These are phyloP conservation scores for Hecatera dysodea DNA, from an alignment of 2,888 invertebrate species.

Conservation along the genomic window DNA sequence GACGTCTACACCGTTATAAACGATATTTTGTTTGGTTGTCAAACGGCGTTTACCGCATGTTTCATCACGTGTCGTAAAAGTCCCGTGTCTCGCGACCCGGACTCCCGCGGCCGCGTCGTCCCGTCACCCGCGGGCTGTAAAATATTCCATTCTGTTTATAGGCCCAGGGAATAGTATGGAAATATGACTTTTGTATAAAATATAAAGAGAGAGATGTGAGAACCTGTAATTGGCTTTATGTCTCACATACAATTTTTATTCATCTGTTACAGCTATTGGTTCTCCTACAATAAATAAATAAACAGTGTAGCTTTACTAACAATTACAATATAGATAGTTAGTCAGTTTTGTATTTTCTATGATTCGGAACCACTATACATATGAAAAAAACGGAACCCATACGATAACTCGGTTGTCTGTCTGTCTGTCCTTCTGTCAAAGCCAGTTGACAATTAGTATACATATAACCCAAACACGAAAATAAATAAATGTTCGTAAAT, in stretches of 20 bases:
- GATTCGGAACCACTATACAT: too few species aligned
- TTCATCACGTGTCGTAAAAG: slow-evolving; percentile 30
- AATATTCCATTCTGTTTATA: slow-evolving; percentile 18
- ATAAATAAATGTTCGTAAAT: too few species aligned
- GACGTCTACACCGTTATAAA: slow-evolving; percentile 1
- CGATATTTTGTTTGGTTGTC: slow-evolving; percentile 17
- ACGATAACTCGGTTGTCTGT: too few species aligned
- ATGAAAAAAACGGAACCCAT: too few species aligned
- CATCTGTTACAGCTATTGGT: too few species aligned
- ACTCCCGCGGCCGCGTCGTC: slow-evolving; percentile 11
- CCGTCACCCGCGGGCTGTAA: slow-evolving; percentile 16
- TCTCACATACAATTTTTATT: too few species aligned
- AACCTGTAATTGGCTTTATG: too few species aligned
- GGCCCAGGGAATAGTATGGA: slow-evolving; percentile 6
- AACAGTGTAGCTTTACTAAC: not conserved
- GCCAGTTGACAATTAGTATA: too few species aligned
- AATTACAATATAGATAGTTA: not conserved
- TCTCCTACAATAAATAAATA: too few species aligned
- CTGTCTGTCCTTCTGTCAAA: too few species aligned
- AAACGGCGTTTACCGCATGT: slow-evolving; percentile 9
- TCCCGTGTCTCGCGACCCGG: not conserved
- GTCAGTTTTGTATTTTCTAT: too few species aligned
- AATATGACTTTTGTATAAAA: not conserved
- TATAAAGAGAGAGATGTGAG: not conserved
- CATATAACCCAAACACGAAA: too few species aligned